Percentiles rank a stretch among this genome's conserved stretches.
Conservation (phyloP, 1,140 invertebrate genomes). For the Microplitis demolitor region DNA sequence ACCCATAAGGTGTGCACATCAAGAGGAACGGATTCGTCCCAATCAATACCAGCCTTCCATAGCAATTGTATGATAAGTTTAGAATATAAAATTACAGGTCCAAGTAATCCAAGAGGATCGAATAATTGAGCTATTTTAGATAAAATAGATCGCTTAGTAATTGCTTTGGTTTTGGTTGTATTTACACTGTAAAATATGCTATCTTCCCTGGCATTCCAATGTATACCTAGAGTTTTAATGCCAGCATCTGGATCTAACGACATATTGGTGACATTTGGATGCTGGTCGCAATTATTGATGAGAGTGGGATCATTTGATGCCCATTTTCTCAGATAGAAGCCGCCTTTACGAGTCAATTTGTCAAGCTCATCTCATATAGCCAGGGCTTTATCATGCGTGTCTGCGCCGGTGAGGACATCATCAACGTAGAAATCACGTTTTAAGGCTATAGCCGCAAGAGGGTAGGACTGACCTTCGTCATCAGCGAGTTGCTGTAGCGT, state of each 20-base stretch:
- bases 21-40: background rate
- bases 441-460: slow-evolving; percentile 37
- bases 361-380: background rate
- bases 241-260: background rate
- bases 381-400: background rate
- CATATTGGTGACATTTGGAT: background rate
- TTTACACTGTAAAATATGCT: background rate
- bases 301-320: background rate
- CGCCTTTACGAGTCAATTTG: background rate
- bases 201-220: background rate
- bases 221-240: background rate
- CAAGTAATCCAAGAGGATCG: background rate
- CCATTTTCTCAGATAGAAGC: background rate
- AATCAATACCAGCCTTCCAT: background rate
- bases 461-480: slow-evolving; percentile 37
- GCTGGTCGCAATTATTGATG: background rate
- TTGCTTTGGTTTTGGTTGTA: background rate
- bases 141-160: background rate
- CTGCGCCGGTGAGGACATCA: slow-evolving; percentile 44
- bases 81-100: background rate
- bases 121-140: background rate
- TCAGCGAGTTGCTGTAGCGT: slow-evolving; percentile 25
- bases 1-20: background rate
- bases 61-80: background rate
- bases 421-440: slow-evolving; percentile 53